Conservation (phyloP, 1,140 invertebrate species). For the Campoletis sonorensis region DNA sequence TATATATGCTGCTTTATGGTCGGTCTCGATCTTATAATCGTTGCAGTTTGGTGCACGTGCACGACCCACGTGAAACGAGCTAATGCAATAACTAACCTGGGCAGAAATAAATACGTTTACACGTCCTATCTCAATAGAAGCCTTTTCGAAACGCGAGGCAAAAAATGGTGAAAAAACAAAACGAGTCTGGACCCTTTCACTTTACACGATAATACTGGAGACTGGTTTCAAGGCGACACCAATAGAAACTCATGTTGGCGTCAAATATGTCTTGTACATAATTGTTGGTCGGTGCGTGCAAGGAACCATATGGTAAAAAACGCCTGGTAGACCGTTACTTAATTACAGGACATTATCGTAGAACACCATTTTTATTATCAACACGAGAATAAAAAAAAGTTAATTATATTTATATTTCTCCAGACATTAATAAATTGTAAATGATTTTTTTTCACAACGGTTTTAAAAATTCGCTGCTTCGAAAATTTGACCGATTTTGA, state of each 20-base stretch:
- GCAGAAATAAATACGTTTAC: conserved; percentile 1
- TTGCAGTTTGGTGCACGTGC: conserved; percentile 25
- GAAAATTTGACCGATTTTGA: too few species aligned
- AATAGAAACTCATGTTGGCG: conserved; percentile 52
- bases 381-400: too few species aligned
- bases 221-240: conserved; percentile 67
- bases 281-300: not conserved
- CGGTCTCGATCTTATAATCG: not conserved
- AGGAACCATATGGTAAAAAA: not conserved
- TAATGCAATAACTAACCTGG: not conserved
- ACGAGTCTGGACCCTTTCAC: conserved; percentile 63
- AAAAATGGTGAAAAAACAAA: conserved; percentile 48
- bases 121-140: conserved; percentile 8
- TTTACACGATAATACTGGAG: conserved; percentile 46
- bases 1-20: too few species aligned
- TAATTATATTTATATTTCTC: too few species aligned
- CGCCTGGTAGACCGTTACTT: not conserved
- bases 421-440: too few species aligned
- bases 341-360: not conserved
- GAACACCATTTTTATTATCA: not conserved
- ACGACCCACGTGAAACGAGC: conserved; percentile 24
- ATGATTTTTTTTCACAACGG: too few species aligned
- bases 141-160: not conserved
- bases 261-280: not conserved
- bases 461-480: too few species aligned